Conservation (phyloP, 2,113 vertebrate genomes). For the Oreochromis niloticus region DNA sequence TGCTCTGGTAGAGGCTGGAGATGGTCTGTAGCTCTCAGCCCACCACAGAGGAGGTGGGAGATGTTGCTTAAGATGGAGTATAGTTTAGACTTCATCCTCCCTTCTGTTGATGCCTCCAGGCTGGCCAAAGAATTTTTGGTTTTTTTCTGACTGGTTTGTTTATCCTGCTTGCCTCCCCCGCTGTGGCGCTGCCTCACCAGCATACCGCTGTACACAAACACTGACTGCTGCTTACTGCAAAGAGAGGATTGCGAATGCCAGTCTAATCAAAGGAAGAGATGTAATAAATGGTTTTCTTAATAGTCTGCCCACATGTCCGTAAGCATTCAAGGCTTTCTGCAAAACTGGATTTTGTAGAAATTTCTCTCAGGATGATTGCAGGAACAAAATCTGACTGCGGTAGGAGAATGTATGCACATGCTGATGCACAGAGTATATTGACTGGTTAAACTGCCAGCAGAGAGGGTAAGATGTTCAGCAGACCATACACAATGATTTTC, state of each 20-base stretch:
- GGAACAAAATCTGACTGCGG: background rate
- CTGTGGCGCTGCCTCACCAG: slow-evolving; percentile 10
- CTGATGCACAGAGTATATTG: background rate
- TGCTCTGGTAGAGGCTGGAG: slow-evolving; percentile 21
- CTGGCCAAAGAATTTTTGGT: slow-evolving; percentile 24
- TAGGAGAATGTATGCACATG: background rate
- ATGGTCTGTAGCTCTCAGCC: slow-evolving; percentile 31
- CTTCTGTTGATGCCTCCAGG: slow-evolving; percentile 49
- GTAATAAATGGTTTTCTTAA: background rate
- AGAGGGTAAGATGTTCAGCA: background rate
- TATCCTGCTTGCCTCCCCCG: slow-evolving; percentile 47
- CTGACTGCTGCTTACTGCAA: background rate
- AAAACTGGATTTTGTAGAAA: background rate
- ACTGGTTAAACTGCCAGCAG: background rate
- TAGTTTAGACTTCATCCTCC: slow-evolving; percentile 23
- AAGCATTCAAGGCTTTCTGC: background rate
- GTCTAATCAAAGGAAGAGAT: background rate
- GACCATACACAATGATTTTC: background rate
- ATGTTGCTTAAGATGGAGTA: slow-evolving; percentile 35
- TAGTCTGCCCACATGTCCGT: background rate
- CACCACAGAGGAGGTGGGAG: slow-evolving; percentile 52
- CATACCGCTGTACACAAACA: background rate
- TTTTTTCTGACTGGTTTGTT: slow-evolving; percentile 27
- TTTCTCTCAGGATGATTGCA: background rate
- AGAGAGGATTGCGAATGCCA: background rate